phyloP scores from a whole-genome alignment of 2,888 invertebrate genomes.

The Sclerodermus sp. region DNA sequence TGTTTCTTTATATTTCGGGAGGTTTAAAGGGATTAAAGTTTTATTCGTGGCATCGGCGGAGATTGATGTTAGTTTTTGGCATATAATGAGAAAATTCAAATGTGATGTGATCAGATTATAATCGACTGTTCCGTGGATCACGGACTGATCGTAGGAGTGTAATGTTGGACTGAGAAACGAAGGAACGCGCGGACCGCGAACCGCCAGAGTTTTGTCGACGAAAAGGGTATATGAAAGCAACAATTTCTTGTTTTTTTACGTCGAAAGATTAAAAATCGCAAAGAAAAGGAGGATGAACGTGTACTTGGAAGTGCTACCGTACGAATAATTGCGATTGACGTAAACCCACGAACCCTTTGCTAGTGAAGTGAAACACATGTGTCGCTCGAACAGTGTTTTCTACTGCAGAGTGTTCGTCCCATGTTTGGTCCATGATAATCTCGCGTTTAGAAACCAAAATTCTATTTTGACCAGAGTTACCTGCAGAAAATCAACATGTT shows the following conservation, averaged over 20 bases:
- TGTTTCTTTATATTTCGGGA: no score
- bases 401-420: slow-evolving; percentile 28
- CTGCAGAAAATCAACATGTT: slow-evolving; percentile 12
- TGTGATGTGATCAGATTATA: no score
- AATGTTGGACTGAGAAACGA: slow-evolving; percentile 15
- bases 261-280: slow-evolving; percentile 33
- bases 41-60: no score
- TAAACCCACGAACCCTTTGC: slow-evolving; percentile 34
- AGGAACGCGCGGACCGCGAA: slow-evolving; percentile 42
- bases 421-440: slow-evolving; percentile 30
- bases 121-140: neutral
- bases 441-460: slow-evolving; percentile 20
- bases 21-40: no score
- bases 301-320: slow-evolving; percentile 26
- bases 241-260: slow-evolving; percentile 36
- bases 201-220: slow-evolving; percentile 46
- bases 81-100: no score
- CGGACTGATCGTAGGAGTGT: neutral
- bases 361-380: slow-evolving; percentile 46
- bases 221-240: slow-evolving; percentile 40
- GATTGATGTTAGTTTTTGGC: no score
- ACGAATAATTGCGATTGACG: slow-evolving; percentile 29
- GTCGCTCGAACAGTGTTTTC: slow-evolving; percentile 37
- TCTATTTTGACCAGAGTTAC: slow-evolving; percentile 9
- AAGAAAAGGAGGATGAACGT: slow-evolving; percentile 36